Evolutionary conservation across 2,797 vertebrate genomes (phyloP), one percentile per base, ranked within the genome.

Genomic region (Enteromius fasciolatus): DNA sequence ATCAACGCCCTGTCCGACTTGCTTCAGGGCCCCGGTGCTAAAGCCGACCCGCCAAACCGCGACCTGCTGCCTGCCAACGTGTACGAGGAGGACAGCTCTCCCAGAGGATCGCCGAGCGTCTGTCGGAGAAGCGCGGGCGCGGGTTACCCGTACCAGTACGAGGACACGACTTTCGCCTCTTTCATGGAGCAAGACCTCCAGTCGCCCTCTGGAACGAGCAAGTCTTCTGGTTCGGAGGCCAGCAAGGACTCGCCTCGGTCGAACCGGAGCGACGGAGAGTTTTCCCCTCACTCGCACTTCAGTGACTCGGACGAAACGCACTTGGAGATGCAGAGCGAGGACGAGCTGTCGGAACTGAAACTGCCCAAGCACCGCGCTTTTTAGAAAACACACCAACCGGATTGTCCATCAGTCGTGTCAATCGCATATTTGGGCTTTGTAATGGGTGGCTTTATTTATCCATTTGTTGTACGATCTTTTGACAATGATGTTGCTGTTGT

Each of bases 271-370:
- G 97, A 99, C 81, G 98, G 98, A 36, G 98, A 99, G 92, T 98
- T 98, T 88, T 98, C 97, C 68, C 97, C 98, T 1, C 96, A 92
- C 78, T 99, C 98, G 48, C 97, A 97, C 90, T 98, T 97, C 94
- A 99, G 98, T 92, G 98, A 99, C 94, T 99, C 97, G 10, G 98
- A 99, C 23, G 97, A 99, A 90, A 93, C 96, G 28, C 91, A 90
- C 64, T 87, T 94, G 90, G 95, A 96, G 89, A 86, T 95, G 90
- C 33, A 95, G 88, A 87, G 95, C 90, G 95, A 96, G 25, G 95
- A 95, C 5, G 95, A 96, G 80, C 90, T 95, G 3, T 90, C 94
- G 33, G 93, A 94, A 86, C 93, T 95, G 11, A 93, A 93, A 85
- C 86, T 93, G 0, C 84, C 87, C 74, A 85, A 89, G 75, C 89